phyloP scores from a whole-genome alignment of 1,140 invertebrate species.

The Mycetomoellerius zeteki region DNA sequence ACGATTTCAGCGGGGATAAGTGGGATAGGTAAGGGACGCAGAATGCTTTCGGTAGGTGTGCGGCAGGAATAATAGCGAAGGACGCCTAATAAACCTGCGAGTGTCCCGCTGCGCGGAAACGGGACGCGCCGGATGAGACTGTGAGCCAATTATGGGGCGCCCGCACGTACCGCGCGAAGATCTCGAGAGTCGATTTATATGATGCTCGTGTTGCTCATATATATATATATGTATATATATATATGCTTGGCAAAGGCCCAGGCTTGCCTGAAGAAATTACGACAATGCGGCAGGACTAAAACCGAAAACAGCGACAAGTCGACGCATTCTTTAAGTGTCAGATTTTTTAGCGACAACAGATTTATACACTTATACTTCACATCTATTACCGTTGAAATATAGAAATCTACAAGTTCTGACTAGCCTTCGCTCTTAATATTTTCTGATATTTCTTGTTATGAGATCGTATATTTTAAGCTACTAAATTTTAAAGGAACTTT shows the following conservation, averaged over 20 bases:
- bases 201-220: slow-evolving; percentile 19
- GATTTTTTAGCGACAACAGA: slow-evolving; percentile 6
- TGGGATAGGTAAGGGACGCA: slow-evolving; percentile 35
- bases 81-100: slow-evolving; percentile 74
- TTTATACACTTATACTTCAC: slow-evolving; percentile 3
- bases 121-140: slow-evolving; percentile 59
- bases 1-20: slow-evolving; percentile 70
- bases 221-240: no score
- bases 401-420: background rate
- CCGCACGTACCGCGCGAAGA: slow-evolving; percentile 48
- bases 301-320: slow-evolving; percentile 3
- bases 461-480: background rate
- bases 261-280: slow-evolving; percentile 18
- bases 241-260: background rate
- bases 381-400: background rate
- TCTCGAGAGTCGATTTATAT: slow-evolving; percentile 60
- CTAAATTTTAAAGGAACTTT: background rate
- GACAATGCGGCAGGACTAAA: slow-evolving; percentile 13
- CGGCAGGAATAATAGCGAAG: slow-evolving; percentile 64
- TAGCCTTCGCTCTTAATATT: background rate
- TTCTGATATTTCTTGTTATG: background rate
- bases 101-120: slow-evolving; percentile 74
- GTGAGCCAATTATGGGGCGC: slow-evolving; percentile 68
- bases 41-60: slow-evolving; percentile 67
- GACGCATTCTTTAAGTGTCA: slow-evolving; percentile 9